These are phyloP conservation scores for Mormyrops boulengeri DNA, from an alignment of 2,797 vertebrate genomes.

Conservation along the genomic window DNA sequence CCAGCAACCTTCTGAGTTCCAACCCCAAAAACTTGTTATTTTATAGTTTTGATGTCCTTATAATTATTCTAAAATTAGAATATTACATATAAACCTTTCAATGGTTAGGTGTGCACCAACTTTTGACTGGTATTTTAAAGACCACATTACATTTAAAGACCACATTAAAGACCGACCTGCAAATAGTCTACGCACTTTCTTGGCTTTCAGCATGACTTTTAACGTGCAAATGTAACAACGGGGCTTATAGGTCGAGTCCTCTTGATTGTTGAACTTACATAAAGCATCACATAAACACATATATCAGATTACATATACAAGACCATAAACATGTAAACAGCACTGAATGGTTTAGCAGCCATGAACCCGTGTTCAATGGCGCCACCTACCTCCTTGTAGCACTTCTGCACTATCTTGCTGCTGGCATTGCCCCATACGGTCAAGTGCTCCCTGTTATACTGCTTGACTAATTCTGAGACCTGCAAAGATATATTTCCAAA, in stretches of 20 bases:
- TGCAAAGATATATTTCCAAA: conserved; percentile 38
- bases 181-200: not conserved
- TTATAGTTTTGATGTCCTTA: not conserved
- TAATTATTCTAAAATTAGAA: not conserved
- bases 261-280: not conserved
- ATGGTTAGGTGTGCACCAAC: not conserved
- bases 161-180: not conserved
- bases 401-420: conserved; percentile 82
- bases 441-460: conserved; percentile 78
- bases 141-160: not conserved
- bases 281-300: not conserved
- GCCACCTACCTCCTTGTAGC: conserved; percentile 77
- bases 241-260: not conserved
- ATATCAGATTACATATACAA: not conserved
- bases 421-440: conserved; percentile 93
- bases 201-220: not conserved
- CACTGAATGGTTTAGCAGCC: not conserved
- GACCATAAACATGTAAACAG: not conserved
- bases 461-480: conserved; percentile 84
- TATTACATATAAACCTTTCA: not conserved
- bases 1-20: not conserved
- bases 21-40: not conserved
- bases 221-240: not conserved
- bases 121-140: not conserved
- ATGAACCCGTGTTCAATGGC: not conserved